Base-by-base conservation (phyloP, 2,113 vertebrate genomes). In the Alectura lathami region DNA sequence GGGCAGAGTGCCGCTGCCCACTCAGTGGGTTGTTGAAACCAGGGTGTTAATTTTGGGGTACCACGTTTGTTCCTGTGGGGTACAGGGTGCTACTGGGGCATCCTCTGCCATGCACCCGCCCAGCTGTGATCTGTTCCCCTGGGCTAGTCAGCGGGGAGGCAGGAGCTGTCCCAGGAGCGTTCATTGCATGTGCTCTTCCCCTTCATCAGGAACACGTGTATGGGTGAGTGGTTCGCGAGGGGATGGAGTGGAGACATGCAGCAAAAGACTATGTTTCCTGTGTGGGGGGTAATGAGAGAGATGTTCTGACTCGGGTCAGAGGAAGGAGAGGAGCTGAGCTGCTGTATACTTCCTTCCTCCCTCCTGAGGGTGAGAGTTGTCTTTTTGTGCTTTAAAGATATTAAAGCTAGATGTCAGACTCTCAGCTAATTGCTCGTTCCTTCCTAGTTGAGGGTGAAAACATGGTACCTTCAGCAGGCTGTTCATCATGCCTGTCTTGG, bases 221-320 rank as follows among this genome's bases (percentile, higher is more conserved):
- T 24, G 36, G 11, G 30, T 53, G 42, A 43, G 47, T 6, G 47
- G 45, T 42, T 56, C 15, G 8, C 17, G 27, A 30, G 48, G 34
- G 40, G 43, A 40, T 34, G 70, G 82, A 68, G 22, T 21, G 22
- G 47, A 79, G 36, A 38, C 50, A 17, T 73, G 68, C 26, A 2
- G 3, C 47, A 50, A 7, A 10, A 34, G 16, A 29, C 45, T 17
- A 0, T 0, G 0, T 85, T 87, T 87, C 32, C 24, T 57, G 3
- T 85, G 87, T 63, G 23, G 26, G 30, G 24, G 11, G 11, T 3
- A 2, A 13, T 42, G 13, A 59, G 32, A 69, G 30, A 24, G 48
- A 26, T 66, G n/a, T 24, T 86, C 47, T 77, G 24, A 51, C 21
- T 62, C 64, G 54, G 45, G 16, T 54, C 20, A 32, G 63, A 77